Conservation (phyloP, 1,140 invertebrate species). For the Brachionus koreanus region DNA sequence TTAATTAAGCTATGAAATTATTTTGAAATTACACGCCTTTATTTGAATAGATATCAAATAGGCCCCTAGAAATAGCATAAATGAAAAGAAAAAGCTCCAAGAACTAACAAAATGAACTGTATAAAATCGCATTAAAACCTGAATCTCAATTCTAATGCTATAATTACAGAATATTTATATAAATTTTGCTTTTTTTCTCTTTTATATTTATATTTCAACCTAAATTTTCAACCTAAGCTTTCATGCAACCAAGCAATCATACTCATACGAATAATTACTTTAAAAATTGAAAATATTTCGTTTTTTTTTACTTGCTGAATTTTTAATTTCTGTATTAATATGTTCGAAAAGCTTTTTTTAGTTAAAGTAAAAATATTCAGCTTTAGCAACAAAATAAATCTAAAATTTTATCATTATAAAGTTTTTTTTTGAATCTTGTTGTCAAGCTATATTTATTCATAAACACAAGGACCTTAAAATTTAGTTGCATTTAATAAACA, state of each 20-base stretch:
- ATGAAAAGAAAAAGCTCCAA: background rate
- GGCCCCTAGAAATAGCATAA: background rate
- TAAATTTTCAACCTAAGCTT: background rate
- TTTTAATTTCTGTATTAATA: constrained; percentile 5
- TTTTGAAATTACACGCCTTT: background rate
- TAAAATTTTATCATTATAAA: background rate
- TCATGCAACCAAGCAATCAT: constrained; percentile 40
- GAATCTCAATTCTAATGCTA: background rate
- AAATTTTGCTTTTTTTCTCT: background rate
- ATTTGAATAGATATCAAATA: background rate
- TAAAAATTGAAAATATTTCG: background rate
- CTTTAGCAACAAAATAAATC: background rate
- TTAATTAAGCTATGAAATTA: background rate
- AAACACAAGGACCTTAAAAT: background rate
- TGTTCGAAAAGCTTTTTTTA: background rate
- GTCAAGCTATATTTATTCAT: background rate
- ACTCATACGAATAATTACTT: constrained; percentile 20
- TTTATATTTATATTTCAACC: constrained; percentile 13
- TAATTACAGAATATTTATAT: background rate
- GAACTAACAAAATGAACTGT: background rate
- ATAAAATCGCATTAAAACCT: background rate
- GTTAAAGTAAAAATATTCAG: background rate
- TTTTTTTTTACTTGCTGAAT: background rate
- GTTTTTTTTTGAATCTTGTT: background rate
- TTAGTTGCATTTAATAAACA: background rate